Evolutionary conservation across 1,140 invertebrate genomes (phyloP).

Genomic region (Alviniconcha marisindica): DNA sequence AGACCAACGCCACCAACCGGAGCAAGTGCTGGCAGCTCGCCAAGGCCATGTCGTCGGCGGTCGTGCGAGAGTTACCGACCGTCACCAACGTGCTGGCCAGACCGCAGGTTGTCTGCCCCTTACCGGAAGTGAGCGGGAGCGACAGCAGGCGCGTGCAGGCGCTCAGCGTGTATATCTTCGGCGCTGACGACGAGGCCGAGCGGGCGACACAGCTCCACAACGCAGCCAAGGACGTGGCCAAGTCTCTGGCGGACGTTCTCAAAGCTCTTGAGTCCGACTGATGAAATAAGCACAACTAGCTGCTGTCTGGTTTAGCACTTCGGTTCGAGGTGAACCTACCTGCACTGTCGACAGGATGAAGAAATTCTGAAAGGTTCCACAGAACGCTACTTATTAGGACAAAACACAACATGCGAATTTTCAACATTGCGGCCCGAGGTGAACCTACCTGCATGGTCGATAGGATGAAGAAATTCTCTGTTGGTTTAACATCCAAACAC

Average conservation of each 20-base stretch:
- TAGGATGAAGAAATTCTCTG: too few relatives aligned
- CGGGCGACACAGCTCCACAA: neutral
- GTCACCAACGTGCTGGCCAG: constrained; percentile 47
- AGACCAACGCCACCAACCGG: constrained; percentile 35
- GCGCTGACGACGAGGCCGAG: neutral
- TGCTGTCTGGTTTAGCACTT: neutral
- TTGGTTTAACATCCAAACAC: too few relatives aligned
- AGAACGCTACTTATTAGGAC: neutral
- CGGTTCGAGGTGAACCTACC: too few relatives aligned
- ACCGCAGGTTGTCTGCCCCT: constrained; percentile 47
- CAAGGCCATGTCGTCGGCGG: constrained; percentile 63
- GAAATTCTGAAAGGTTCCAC: neutral
- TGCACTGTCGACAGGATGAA: neutral
- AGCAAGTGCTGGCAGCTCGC: constrained; percentile 59
- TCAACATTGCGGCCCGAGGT: too few relatives aligned
- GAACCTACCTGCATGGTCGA: too few relatives aligned
- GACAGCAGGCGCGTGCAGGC: constrained; percentile 35
- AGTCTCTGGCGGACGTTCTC: constrained; percentile 18
- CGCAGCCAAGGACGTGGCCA: constrained; percentile 7
- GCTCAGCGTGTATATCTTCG: constrained; percentile 31
- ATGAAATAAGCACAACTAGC: neutral
- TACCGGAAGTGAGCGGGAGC: constrained; percentile 38
- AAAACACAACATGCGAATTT: neutral
- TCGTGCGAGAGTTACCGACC: constrained; percentile 57
- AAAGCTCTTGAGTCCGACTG: neutral